Conservation (phyloP, 2,113 vertebrate genomes). For the Prunella himalayana region DNA sequence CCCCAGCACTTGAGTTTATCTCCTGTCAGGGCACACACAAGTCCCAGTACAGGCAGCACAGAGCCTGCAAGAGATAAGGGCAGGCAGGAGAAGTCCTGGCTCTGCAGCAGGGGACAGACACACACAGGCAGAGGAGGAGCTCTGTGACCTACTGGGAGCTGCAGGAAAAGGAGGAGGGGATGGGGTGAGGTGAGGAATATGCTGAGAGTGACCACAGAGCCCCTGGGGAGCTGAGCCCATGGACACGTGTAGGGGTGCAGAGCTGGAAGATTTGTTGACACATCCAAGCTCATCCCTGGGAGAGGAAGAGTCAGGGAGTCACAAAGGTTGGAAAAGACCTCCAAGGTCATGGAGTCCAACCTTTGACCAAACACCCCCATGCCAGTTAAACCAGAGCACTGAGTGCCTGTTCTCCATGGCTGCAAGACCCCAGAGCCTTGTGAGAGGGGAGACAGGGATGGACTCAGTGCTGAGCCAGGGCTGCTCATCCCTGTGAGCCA, state of each 20-base stretch:
- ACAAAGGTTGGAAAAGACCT: background rate
- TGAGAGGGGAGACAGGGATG: background rate
- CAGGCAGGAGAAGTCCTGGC: background rate
- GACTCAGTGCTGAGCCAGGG: background rate
- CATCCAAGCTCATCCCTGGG: background rate
- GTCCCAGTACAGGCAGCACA: background rate
- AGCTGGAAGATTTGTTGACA: fast-evolving
- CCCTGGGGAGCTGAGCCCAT: background rate
- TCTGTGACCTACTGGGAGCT: background rate
- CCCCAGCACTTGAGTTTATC: background rate
- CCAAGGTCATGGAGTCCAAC: background rate
- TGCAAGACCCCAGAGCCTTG: background rate
- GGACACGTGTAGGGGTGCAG: fast-evolving
- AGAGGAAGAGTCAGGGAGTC: background rate
- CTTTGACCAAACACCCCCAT: background rate
- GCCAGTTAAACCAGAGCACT: background rate
- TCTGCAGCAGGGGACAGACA: background rate
- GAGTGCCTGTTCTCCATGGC: background rate
- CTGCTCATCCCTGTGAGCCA: background rate
- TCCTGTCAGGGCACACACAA: fast-evolving
- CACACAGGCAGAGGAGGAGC: background rate
- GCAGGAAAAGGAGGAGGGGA: background rate
- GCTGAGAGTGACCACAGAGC: fast-evolving
- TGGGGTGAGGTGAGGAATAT: fast-evolving
- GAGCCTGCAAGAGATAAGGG: background rate